A percentile compares a stretch with the other conserved stretches of the same genome.
phyloP scores from a whole-genome alignment of 2,797 vertebrate genomes.

The Alfaro cultratus region DNA sequence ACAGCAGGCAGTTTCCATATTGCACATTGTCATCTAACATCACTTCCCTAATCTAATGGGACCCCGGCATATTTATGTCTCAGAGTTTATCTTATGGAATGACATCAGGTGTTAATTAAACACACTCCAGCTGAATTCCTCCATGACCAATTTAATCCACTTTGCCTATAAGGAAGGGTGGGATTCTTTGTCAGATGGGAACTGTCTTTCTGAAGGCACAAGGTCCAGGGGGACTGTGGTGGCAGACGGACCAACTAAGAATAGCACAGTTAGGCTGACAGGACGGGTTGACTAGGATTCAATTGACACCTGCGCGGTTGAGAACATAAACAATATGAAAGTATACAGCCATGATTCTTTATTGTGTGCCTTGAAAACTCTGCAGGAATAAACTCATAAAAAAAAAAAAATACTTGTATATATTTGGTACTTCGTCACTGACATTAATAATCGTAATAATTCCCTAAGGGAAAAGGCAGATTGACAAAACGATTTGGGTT shows the following conservation, averaged over 20 bases:
- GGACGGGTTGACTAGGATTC: slow-evolving; percentile 40
- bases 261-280: slow-evolving; percentile 59
- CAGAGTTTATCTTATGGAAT: slow-evolving; percentile 56
- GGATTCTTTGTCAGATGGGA: slow-evolving; percentile 54
- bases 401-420: background rate
- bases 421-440: too few relatives aligned
- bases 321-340: slow-evolving; percentile 34
- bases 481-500: too few relatives aligned
- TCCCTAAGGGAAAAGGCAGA: too few relatives aligned
- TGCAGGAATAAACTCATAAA: background rate
- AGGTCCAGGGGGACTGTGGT: slow-evolving; percentile 48
- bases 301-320: slow-evolving; percentile 63
- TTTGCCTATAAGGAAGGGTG: slow-evolving; percentile 44
- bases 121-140: slow-evolving; percentile 59
- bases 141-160: slow-evolving; percentile 68
- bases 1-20: slow-evolving; percentile 41
- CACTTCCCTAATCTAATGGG: slow-evolving; percentile 28
- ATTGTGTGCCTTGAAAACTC: slow-evolving; percentile 13
- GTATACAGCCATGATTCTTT: slow-evolving; percentile 7
- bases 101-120: slow-evolving; percentile 70
- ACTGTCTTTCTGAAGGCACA: slow-evolving; percentile 44
- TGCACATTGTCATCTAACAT: slow-evolving; percentile 34
- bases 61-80: slow-evolving; percentile 49
- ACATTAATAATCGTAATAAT: too few relatives aligned
- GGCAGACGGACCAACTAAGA: slow-evolving; percentile 63